A percentile compares a stretch with the other conserved stretches of the same genome.
These are phyloP conservation scores for Phrynocephalus forsythii DNA, from an alignment of 2,797 vertebrate species.

Conservation along the genomic window DNA sequence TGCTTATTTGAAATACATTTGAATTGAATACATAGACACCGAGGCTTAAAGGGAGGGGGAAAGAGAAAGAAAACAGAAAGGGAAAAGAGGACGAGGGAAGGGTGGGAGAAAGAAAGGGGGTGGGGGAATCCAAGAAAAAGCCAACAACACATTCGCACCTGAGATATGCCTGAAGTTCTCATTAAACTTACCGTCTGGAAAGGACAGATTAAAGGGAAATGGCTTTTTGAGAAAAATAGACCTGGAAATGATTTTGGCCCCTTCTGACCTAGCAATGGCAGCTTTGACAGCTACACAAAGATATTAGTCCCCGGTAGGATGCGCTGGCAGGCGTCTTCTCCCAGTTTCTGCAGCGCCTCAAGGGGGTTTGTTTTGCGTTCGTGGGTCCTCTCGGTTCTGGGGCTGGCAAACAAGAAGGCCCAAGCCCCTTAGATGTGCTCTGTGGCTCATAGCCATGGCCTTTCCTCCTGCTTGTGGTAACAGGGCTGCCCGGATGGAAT, in stretches of 20 bases:
- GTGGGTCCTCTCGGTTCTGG: constrained; percentile 41
- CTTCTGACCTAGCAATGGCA: constrained; percentile 67
- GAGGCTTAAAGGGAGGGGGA: constrained; percentile 40
- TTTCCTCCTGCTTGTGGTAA: background rate
- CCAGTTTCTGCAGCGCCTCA: constrained; percentile 29
- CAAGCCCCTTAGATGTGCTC: background rate
- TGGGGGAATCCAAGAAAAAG: background rate
- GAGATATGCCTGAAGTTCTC: constrained; percentile 72
- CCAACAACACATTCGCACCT: constrained; percentile 55
- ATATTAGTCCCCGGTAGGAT: constrained; percentile 52
- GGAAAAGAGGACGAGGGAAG: background rate
- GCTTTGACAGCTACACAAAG: constrained; percentile 65
- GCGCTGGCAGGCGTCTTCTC: constrained; percentile 55
- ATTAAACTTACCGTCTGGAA: constrained; percentile 77
- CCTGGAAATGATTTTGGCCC: constrained; percentile 74
- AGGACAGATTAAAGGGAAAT: constrained; percentile 73
- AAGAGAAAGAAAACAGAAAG: background rate
- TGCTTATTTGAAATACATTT: constrained; percentile 72
- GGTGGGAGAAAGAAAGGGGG: too few relatives aligned
- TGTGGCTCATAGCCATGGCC: background rate
- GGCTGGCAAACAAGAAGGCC: background rate
- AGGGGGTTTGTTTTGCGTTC: constrained; percentile 8
- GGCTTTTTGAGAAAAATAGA: constrained; percentile 73
- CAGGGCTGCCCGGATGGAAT: background rate
- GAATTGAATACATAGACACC: constrained; percentile 66